Base-by-base conservation (phyloP, 2,797 vertebrate genomes). In the Chaenodraco wilsoni region DNA sequence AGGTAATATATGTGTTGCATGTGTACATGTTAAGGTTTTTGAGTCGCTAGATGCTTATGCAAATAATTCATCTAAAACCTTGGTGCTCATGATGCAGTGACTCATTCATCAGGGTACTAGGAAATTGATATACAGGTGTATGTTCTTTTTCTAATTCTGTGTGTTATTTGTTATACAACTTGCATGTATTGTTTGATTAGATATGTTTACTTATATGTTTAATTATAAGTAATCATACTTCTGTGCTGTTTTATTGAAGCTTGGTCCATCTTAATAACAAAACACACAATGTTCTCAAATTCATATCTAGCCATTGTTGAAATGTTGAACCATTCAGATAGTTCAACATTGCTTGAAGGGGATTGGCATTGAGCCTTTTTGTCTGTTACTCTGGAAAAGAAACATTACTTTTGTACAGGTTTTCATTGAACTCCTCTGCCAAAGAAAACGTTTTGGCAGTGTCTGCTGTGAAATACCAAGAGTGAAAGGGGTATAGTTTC, bases 261-360 rank as follows among this genome's bases (percentile, higher is more conserved):
- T 23, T 46, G 15, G 9, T 63, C 56, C 49, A 57, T 10, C 49
- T 33, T 69, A 58, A 63, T 79, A 37, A 63, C 15, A 51, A 21
- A 45, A 21, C 17, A 1, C 3, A 2, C 40, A 62, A 3, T 27
- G 41, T 61, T 52, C 2, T 23, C 31, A 3, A 15, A 17, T 31
- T 37, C 2, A 10, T 40, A 1, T 58, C 0, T 9, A 27, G 57
- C 41, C 41, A 23, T 23, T 23, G 23, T 23, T 23, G 23, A 23
- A 23, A 23, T 23, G 23, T 23, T 23, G 23, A 23, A 23, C 23
- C 2, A 57, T 56, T 31, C 45, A 50, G 9, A 41, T 43, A 40
- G 15, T 66, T 65, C 49, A 9, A 40, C 21, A 9, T 57, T 11
- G 55, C 15, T 60, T 45, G 27, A 50, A 45, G n/a, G 8, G 54